A percentile compares a stretch with the other conserved stretches of the same genome.
Conservation (phyloP, 2,797 vertebrate species). For the Chelidonichthys spinosus region DNA sequence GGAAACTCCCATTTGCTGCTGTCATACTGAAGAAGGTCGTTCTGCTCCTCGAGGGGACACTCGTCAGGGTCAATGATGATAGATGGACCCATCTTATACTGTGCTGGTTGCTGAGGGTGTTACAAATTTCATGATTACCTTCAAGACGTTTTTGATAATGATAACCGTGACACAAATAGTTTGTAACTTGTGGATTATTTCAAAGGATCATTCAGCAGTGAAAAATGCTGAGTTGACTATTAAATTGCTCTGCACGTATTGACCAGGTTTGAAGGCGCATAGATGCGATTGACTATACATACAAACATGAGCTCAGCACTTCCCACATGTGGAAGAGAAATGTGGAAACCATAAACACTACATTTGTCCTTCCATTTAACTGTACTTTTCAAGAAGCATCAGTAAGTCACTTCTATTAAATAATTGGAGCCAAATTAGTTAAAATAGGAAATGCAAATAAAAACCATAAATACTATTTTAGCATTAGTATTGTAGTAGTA, state of each 20-base stretch:
- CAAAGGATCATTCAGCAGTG: background rate
- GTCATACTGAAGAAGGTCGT: conserved; percentile 93
- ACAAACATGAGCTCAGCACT: conserved; percentile 13
- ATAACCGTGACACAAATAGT: background rate
- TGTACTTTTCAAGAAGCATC: conserved; percentile 38
- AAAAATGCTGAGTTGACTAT: background rate
- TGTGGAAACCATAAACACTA: conserved; percentile 49
- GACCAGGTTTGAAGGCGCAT: background rate
- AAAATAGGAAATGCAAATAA: background rate
- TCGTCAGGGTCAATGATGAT: conserved; percentile 97
- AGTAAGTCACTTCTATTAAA: background rate
- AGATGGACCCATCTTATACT: conserved; percentile 93
- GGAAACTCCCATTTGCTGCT: conserved; percentile 97
- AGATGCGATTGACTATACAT: conserved; percentile 1
- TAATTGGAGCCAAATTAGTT: background rate
- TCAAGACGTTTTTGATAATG: background rate
- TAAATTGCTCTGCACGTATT: background rate
- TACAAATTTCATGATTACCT: background rate
- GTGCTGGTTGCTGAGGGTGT: conserved; percentile 83
- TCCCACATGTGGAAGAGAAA: conserved; percentile 17
- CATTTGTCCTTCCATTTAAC: conserved; percentile 33
- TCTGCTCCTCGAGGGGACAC: conserved; percentile 93
- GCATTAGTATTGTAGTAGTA: too few relatives aligned
- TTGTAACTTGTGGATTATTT: conserved; percentile 10
- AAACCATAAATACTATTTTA: background rate